Evolutionary conservation across 2,888 invertebrate genomes (phyloP).

Genomic region (Aspidiotus rigidus): DNA sequence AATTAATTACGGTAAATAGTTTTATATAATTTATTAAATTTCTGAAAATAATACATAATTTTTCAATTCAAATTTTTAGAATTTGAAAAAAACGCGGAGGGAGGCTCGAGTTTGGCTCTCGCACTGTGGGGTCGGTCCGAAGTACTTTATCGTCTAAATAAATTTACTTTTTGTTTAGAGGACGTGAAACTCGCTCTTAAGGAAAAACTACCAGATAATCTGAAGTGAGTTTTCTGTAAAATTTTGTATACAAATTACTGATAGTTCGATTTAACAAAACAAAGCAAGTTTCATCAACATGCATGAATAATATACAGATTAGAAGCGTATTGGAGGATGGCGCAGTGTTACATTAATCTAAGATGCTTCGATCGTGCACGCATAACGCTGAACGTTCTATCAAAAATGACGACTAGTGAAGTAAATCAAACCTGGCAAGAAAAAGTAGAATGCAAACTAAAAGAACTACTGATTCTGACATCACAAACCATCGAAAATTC

Average conservation of each 20-base stretch:
- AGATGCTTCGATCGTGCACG: constrained; percentile 54
- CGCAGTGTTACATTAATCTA: constrained; percentile 56
- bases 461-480: constrained; percentile 3
- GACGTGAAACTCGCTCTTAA: constrained; percentile 60
- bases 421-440: constrained; percentile 23
- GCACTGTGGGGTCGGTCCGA: constrained; percentile 60
- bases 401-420: constrained; percentile 45
- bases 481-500: no score
- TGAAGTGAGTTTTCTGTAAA: constrained; percentile 37
- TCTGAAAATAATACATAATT: no score
- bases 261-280: no score
- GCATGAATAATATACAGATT: constrained; percentile 44
- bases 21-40: background rate
- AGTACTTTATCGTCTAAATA: constrained; percentile 51
- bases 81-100: constrained; percentile 46
- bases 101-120: constrained; percentile 46
- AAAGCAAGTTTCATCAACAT: background rate
- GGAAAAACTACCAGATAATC: constrained; percentile 52
- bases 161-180: constrained; percentile 53
- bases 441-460: constrained; percentile 24
- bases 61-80: constrained; percentile 36
- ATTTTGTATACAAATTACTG: background rate
- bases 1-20: background rate
- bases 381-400: constrained; percentile 56
- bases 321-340: constrained; percentile 61